A percentile compares a stretch with the other conserved stretches of the same genome.
Evolutionary conservation across 2,113 vertebrate species (phyloP).

Genomic region (Leucosticte australis): DNA sequence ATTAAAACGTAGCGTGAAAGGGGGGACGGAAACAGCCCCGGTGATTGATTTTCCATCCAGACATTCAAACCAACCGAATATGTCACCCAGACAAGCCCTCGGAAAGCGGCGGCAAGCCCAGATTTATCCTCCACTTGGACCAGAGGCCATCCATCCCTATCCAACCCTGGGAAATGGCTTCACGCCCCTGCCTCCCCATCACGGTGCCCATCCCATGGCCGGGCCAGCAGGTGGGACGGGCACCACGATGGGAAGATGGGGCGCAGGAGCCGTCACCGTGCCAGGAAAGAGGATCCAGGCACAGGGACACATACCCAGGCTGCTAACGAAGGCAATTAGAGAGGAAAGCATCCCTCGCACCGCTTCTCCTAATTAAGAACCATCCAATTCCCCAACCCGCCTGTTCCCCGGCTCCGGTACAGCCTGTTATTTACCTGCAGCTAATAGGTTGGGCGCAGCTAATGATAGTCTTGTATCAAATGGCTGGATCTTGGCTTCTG

Average conservation of each 20-base stretch:
- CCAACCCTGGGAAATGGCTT: not conserved
- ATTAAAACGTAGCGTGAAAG: constrained; percentile 58
- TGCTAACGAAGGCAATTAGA: constrained; percentile 58
- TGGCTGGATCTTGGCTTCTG: constrained; percentile 73
- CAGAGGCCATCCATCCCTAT: constrained; percentile 42
- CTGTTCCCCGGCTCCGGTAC: constrained; percentile 56
- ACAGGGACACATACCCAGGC: not conserved
- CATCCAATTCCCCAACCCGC: constrained; percentile 65
- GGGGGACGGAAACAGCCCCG: not conserved
- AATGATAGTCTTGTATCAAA: constrained; percentile 75
- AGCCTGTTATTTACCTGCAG: constrained; percentile 81
- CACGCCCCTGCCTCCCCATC: not conserved
- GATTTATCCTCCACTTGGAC: constrained; percentile 19
- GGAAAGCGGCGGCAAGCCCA: constrained; percentile 8
- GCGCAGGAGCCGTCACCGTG: fast-evolving
- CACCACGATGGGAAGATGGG: fast-evolving
- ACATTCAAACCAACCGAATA: constrained; percentile 58
- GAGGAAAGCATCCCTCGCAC: constrained; percentile 50
- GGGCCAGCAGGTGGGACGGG: not conserved
- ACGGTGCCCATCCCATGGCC: not conserved
- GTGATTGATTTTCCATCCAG: constrained; percentile 71
- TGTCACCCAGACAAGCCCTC: constrained; percentile 64
- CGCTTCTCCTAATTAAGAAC: constrained; percentile 73
- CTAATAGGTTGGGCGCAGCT: constrained; percentile 70
- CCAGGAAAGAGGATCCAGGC: not conserved